These are phyloP conservation scores for Ptilonorhynchus violaceus DNA, from an alignment of 2,113 vertebrate species.

Conservation along the genomic window DNA sequence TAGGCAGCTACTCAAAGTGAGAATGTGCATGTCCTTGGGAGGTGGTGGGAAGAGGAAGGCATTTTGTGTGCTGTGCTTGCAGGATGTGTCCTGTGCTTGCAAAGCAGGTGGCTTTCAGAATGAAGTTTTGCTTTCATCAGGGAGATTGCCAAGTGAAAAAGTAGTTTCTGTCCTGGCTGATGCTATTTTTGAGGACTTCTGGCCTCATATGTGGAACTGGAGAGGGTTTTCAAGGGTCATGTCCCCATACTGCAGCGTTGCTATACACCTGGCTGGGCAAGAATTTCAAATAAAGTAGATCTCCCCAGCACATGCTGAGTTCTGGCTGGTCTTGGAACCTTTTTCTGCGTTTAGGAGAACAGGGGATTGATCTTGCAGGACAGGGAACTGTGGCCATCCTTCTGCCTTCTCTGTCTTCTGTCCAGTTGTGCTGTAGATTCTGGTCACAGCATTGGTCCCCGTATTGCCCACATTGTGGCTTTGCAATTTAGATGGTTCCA, in stretches of 20 bases:
- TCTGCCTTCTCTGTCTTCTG: neutral
- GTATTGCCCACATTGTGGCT: neutral
- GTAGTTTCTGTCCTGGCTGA: neutral
- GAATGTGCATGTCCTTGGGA: fast-evolving
- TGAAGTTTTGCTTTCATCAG: neutral
- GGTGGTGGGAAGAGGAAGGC: neutral
- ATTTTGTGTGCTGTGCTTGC: neutral
- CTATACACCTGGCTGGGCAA: neutral
- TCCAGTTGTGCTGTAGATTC: neutral
- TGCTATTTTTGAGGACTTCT: neutral
- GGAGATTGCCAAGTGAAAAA: neutral
- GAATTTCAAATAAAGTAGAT: neutral
- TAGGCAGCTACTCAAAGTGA: neutral
- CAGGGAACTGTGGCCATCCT: neutral
- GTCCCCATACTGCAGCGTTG: fast-evolving
- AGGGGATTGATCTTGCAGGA: neutral
- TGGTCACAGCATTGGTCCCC: fast-evolving
- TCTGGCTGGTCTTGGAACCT: neutral
- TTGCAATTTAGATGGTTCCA: neutral
- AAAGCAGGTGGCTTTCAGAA: slow-evolving; percentile 18
- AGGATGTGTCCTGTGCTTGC: neutral
- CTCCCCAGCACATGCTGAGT: neutral
- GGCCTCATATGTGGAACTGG: neutral
- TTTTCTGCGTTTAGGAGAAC: neutral
- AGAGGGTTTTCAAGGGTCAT: neutral